Evolutionary conservation across 2,888 invertebrate species (phyloP).

Genomic region (Bombyx huttoni): DNA sequence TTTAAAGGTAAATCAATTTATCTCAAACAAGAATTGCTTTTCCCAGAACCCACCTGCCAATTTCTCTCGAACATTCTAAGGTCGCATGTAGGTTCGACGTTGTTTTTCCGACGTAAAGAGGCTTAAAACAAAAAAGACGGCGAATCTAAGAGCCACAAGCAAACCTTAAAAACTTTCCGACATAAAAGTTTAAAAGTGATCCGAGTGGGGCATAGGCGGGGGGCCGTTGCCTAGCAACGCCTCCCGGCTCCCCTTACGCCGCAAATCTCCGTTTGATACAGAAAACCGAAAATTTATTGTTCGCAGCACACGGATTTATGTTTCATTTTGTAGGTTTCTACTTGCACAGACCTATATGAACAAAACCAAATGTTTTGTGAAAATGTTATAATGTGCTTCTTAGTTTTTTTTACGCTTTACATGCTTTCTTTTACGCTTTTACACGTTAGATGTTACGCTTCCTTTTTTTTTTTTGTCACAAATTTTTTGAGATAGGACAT

Average conservation of each 20-base stretch:
- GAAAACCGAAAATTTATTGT: constrained; percentile 59
- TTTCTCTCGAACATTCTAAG: background rate
- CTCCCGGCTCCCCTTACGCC: constrained; percentile 49
- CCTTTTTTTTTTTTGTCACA: too few relatives aligned
- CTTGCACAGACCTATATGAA: background rate
- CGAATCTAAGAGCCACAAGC: constrained; percentile 60
- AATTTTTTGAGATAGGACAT: too few relatives aligned
- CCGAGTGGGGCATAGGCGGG: constrained; percentile 28
- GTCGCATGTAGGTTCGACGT: background rate
- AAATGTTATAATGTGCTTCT: too few relatives aligned
- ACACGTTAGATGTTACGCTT: too few relatives aligned
- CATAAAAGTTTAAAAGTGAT: constrained; percentile 73
- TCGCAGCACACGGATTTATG: constrained; percentile 36
- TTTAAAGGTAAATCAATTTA: background rate
- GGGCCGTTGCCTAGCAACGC: constrained; percentile 55
- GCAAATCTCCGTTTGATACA: constrained; percentile 62
- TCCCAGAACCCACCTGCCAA: background rate
- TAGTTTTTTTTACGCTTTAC: too few relatives aligned
- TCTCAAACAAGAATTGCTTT: background rate
- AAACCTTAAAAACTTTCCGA: constrained; percentile 70
- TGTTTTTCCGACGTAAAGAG: constrained; percentile 37
- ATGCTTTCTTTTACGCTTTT: too few relatives aligned
- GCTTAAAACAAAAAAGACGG: constrained; percentile 58
- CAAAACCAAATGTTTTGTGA: background rate
- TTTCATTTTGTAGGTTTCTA: constrained; percentile 14